These are phyloP conservation scores for Ceraclea dissimilis DNA, from an alignment of 2,888 invertebrate species.

Conservation along the genomic window DNA sequence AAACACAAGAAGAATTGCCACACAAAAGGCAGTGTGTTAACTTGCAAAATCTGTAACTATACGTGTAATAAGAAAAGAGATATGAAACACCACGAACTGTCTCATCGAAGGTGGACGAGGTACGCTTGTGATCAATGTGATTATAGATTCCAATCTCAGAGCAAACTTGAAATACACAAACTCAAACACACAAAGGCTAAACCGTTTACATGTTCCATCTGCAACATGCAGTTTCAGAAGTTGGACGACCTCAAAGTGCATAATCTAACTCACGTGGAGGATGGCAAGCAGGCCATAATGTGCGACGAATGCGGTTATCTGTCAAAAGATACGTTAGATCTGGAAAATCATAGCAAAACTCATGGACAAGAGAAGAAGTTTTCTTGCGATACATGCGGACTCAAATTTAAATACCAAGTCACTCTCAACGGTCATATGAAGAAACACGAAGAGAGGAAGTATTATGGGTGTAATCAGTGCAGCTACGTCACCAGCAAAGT, in stretches of 20 bases:
- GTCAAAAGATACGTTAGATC: constrained; percentile 3
- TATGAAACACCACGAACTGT: constrained; percentile 14
- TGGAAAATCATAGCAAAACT: constrained; percentile 9
- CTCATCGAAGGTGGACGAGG: constrained; percentile 10
- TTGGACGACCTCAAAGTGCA: constrained; percentile 11
- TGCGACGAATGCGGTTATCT: constrained; percentile 13
- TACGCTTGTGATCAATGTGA: constrained; percentile 23
- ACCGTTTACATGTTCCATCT: constrained; percentile 22
- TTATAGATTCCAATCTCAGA: constrained; percentile 19
- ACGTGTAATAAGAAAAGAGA: constrained; percentile 13
- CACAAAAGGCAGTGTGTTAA: constrained; percentile 8
- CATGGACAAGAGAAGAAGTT: constrained; percentile 16
- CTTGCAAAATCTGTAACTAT: constrained; percentile 10
- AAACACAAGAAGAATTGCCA: constrained; percentile 17
- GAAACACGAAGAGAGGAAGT: constrained; percentile 15
- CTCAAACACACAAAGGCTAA: constrained; percentile 21
- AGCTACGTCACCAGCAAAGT: constrained; percentile 15
- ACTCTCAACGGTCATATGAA: constrained; percentile 16
- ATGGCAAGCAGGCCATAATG: constrained; percentile 6
- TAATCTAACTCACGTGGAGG: constrained; percentile 2
- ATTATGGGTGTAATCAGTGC: constrained; percentile 14
- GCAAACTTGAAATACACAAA: constrained; percentile 22
- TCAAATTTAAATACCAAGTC: constrained; percentile 12
- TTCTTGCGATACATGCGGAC: constrained; percentile 7
- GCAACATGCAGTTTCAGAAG: constrained; percentile 10